These are phyloP conservation scores for Tinea semifulvella DNA, from an alignment of 2,888 invertebrate genomes.

Conservation along the genomic window DNA sequence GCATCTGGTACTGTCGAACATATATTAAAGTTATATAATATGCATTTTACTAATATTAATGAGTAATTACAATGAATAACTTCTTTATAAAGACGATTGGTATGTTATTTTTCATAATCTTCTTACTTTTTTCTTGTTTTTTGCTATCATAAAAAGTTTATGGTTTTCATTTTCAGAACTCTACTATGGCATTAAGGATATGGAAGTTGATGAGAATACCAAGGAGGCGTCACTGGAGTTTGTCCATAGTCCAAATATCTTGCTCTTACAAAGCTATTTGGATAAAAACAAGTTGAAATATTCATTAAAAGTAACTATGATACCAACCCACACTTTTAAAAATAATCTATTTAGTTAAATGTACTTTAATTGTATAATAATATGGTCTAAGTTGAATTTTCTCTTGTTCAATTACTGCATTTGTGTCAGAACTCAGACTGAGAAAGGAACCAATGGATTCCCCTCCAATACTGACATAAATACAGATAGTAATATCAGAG, in stretches of 20 bases:
- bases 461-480: no score
- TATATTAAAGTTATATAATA: no score
- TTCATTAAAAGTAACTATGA: constrained; percentile 27
- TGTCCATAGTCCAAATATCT: constrained; percentile 42
- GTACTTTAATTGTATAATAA: background rate
- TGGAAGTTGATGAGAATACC: constrained; percentile 31
- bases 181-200: constrained; percentile 31
- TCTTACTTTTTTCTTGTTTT: background rate
- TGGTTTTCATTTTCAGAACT: constrained; percentile 35
- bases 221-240: constrained; percentile 45
- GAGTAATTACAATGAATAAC: background rate
- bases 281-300: constrained; percentile 22
- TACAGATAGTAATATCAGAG: no score
- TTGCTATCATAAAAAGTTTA: background rate
- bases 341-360: no score
- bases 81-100: constrained; percentile 2
- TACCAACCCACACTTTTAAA: no score
- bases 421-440: no score
- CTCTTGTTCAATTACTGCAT: no score
- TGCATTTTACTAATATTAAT: background rate
- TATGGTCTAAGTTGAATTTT: no score
- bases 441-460: no score
- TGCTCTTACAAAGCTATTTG: constrained; percentile 37
- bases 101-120: background rate
- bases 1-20: no score